Evolutionary conservation across 2,113 vertebrate species (phyloP).

Genomic region (Brachypodius melanocephalos): DNA sequence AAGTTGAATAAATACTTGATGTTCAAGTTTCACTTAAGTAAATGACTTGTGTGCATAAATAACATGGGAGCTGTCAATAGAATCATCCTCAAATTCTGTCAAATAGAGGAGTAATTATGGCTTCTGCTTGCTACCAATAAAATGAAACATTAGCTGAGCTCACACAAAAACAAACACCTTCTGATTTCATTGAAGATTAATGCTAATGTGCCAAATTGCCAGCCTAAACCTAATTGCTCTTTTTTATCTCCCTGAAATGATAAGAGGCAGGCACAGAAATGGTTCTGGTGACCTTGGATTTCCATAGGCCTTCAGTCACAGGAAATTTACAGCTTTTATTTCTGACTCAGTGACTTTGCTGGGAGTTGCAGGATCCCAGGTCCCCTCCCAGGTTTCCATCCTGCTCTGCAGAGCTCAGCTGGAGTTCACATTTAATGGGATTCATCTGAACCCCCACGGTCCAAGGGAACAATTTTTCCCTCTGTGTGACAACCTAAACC

Average conservation of each 20-base stretch:
- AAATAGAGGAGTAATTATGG: constrained; percentile 36
- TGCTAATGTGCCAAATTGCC: constrained; percentile 56
- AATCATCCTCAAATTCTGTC: constrained; percentile 11
- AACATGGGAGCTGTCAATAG: constrained; percentile 4
- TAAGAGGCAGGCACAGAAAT: background rate
- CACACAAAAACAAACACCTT: constrained; percentile 21
- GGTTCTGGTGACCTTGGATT: constrained; percentile 38
- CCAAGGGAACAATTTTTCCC: background rate
- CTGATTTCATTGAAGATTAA: constrained; percentile 59
- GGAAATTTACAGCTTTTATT: background rate
- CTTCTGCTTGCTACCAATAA: constrained; percentile 9
- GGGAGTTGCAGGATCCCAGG: background rate
- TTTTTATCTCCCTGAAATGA: constrained; percentile 65
- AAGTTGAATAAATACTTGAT: background rate
- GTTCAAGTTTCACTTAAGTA: background rate
- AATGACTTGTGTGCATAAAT: background rate
- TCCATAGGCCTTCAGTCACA: background rate
- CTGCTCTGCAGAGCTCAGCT: background rate
- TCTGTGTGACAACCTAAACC: background rate
- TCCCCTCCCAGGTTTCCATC: background rate
- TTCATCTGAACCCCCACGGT: background rate
- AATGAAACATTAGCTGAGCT: constrained; percentile 27
- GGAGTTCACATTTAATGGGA: accelerated
- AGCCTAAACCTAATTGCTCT: constrained; percentile 55
- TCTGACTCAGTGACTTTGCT: accelerated